Base-by-base conservation (phyloP, 2,113 vertebrate species). In the Nothobranchius kuhntae region DNA sequence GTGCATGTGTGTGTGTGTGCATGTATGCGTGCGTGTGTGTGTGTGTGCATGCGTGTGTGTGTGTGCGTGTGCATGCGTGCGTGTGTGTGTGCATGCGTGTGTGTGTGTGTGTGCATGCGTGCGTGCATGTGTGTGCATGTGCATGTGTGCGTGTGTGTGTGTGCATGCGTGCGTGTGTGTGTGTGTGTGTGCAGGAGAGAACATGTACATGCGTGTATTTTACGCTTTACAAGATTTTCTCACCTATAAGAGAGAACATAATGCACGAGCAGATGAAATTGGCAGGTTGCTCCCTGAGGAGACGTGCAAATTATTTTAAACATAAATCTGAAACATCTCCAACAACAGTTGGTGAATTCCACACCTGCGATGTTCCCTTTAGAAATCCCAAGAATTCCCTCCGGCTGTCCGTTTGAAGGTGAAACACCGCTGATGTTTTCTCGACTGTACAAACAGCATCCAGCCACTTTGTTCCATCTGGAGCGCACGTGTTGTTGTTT, bases 401-500 rank as follows among this genome's bases (percentile, higher is more conserved):
- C 13, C 11, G n/a, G 0, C 50, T 62, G 51, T 68, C 11, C 53
- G 47, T 55, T 30, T 48, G 53, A 78, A 76, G 63, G 55, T 61
- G 12, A 38, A 61, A 48, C 42, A 78, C 36, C n/a, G 48, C 0
- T 0, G 9, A 60, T 63, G 53, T 71, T 84, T 74, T 38, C 8
- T 42, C 45, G 73, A 14, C 69, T 67, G 30, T 53, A 58, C 72
- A 82, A 80, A 7, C 72, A 70, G 73, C 56, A 36, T 15, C n/a
- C 53, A 53, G 64, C 65, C 65, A 45, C 58, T 11, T 36, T 3
- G 48, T 26, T 53, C 74, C 72, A 84, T 81, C 78, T 87, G 85
- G 64, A 63, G 65, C 73, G 47, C 74, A 78, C 21, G 56, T 82
- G 80, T 68, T 50, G 24, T 52, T 72, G 58, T 83, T 77, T 78